Evolutionary conservation across 2,888 invertebrate species (phyloP).

Genomic region (Nomada ferruginata): DNA sequence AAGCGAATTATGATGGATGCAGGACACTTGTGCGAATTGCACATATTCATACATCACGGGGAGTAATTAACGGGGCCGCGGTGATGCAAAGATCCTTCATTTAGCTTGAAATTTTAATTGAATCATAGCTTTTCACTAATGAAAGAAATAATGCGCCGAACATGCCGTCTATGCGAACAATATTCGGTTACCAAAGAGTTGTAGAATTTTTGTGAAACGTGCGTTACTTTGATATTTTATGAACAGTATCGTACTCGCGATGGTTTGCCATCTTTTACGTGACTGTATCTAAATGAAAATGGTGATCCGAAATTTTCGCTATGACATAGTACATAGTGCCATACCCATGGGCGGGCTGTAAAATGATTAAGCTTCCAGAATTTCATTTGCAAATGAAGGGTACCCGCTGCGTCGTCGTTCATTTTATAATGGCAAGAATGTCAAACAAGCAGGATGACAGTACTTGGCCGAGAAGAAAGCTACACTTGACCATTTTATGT

Average conservation of each 20-base stretch:
- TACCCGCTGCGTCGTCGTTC: conserved; percentile 38
- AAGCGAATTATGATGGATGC: conserved; percentile 62
- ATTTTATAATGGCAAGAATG: conserved; percentile 67
- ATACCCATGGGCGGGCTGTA: conserved; percentile 9
- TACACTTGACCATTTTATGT: conserved; percentile 72
- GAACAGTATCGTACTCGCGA: not conserved
- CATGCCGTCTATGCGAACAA: not conserved
- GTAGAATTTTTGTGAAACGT: too few relatives aligned
- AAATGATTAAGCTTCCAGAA: conserved; percentile 43
- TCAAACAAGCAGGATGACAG: conserved; percentile 69
- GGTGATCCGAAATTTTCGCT: not conserved
- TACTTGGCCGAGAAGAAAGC: conserved; percentile 60
- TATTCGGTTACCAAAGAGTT: not conserved
- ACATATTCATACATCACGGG: conserved; percentile 37
- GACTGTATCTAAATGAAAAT: not conserved
- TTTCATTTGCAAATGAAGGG: conserved; percentile 46
- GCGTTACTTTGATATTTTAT: too few relatives aligned
- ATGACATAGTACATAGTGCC: too few relatives aligned
- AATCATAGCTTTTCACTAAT: conserved; percentile 15
- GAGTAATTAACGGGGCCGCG: conserved; percentile 30
- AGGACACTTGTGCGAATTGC: conserved; percentile 62
- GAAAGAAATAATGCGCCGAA: not conserved
- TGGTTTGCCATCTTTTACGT: not conserved
- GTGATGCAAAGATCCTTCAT: conserved; percentile 27
- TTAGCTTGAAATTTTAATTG: conserved; percentile 29